Base-by-base conservation (phyloP, 1,140 invertebrate species). In the Orchesella cincta region DNA sequence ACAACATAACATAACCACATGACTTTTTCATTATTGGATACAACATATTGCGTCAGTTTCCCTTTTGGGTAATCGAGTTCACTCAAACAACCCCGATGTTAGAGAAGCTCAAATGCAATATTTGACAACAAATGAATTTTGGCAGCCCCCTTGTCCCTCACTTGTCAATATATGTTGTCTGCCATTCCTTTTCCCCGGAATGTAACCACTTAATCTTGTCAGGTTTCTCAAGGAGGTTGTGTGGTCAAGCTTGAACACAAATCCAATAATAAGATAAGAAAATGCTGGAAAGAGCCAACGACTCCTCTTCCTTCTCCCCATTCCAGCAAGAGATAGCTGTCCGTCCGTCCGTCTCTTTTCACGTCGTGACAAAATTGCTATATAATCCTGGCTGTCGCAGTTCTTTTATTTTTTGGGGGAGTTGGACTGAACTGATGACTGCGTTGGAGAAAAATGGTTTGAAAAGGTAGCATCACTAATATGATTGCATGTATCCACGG, bases 141-240 rank as follows among this genome's bases (percentile, higher is more conserved):
- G 20, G 39, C 39, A 46, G 8, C 20, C 8, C 20, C 20, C 20
- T 46, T 46, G 39, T 46, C 39, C 8, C 20, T 20, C 8, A 20
- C 8, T 46, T 46, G 39, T 12, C 8, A 46, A 46, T 12, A 8
- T 12, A 12, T 12, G 20, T 31, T 67, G 23, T 67, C 62, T 67
- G 39, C 54, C n/a, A n/a, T n/a, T n/a, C n/a, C 54, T 20, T 57
- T 57, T 57, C 54, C n/a, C 54, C 54, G 62, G 31, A 67, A 67
- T 29, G 33, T 31, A 67, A 67, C 62, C 26, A 67, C 62, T 67
- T 67, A 67, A 67, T 67, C 62, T 67, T 33, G 62, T 67, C 62
- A 31, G 62, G 31, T 67, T 67, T 67, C 62, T 67, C 62, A 33
- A 67, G 28, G 8, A 67, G 5, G 8, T 31, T 67, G 62, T 67